Evolutionary conservation across 2,113 vertebrate genomes (phyloP).

Genomic region (Erpornis zantholeuca): DNA sequence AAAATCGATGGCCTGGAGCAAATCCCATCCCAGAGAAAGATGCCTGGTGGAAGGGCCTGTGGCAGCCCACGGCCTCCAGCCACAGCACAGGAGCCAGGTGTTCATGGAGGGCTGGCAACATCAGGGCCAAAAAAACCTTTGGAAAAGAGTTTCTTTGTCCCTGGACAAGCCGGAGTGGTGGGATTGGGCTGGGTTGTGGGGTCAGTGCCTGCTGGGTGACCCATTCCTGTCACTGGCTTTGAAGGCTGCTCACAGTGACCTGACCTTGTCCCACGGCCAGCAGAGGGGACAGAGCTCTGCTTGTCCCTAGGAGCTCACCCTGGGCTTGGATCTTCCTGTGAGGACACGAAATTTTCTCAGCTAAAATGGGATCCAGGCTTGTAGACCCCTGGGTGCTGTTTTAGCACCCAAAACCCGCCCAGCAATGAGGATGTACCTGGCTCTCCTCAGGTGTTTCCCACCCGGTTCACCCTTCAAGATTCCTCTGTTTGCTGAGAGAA

Average conservation of each 20-base stretch:
- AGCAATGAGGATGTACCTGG: neutral
- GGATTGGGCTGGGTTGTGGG: neutral
- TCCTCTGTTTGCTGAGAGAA: neutral
- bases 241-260: neutral
- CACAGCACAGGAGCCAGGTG: neutral
- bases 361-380: neutral
- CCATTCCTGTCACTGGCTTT: accelerated
- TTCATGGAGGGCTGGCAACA: neutral
- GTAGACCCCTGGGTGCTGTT: neutral
- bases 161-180: neutral
- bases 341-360: neutral
- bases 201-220: neutral
- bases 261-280: neutral
- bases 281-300: neutral
- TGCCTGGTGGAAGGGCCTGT: neutral
- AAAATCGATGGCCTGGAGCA: neutral
- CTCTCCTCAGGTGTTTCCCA: neutral
- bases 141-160: neutral
- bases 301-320: neutral
- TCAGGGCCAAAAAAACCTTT: neutral
- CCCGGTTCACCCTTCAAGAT: accelerated
- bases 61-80: neutral
- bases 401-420: accelerated
- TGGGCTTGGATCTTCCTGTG: neutral
- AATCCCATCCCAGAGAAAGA: neutral